Base-by-base conservation (phyloP, 2,113 vertebrate genomes). In the Pseudorhombus dupliciocellatus region DNA sequence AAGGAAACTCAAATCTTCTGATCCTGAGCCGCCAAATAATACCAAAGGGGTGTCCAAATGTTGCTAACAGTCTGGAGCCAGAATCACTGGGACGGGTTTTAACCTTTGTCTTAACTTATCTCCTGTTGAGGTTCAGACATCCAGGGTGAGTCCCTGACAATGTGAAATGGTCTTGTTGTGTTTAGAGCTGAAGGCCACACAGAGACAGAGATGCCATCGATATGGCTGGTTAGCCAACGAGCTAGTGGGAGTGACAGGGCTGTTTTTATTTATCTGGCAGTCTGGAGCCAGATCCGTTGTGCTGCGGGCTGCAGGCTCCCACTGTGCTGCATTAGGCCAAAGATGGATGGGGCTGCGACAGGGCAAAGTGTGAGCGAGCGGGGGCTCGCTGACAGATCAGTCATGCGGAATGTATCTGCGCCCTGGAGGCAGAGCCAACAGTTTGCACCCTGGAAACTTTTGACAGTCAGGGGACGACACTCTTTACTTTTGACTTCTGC, bases 261-360 rank as follows among this genome's bases (percentile, higher is more conserved):
- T 83, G 61, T 73, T 86, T 81, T 81, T 87, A 62, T 85, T 88
- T 77, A 80, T 80, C 69, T 74, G 34, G 58, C 42, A 73, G 81
- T 85, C 56, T 62, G 67, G 68, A 79, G 67, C 60, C 70, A 66
- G 68, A 60, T 65, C 22, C 37, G 37, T 21, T 74, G 60, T 54
- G 74, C 55, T 54, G 68, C 31, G 26, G 67, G 81, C 73, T 79
- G 16, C 65, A 66, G 72, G 76, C 75, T 70, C 62, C 44, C n/a
- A 53, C 63, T 66, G 67, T n/a, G 75, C 37, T 59, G 60, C 69
- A 60, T 79, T 79, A 79, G 34, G 58, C 52, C 21, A 11, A 40
- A 61, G 79, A 84, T 61, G 46, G 74, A 87, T 78, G 73, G 16
- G 62, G 73, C 69, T 52, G 61, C 20, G 25, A 44, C 42, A 20